Evolutionary conservation across 2,113 vertebrate species (phyloP), one percentile per base, ranked within the genome.

Genomic region (Colaptes auratus): DNA sequence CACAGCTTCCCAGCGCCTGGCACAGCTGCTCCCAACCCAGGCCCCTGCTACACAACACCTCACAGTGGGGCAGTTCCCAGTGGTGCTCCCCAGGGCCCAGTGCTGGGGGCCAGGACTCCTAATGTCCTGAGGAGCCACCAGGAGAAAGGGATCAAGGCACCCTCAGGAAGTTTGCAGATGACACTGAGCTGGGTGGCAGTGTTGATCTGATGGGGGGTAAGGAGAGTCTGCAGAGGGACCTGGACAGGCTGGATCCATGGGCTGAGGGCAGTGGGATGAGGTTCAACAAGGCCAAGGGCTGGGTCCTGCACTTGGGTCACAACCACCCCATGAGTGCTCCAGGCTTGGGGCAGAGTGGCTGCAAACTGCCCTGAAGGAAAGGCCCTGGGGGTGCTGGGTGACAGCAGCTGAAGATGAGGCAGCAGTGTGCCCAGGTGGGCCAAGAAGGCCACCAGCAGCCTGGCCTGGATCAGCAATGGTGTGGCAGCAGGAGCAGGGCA

Each of bases 1-100:
- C 88, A 83, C 39, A 82, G 90, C 48, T 94, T 88, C n/a, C 66
- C 4, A 27, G 93, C 86, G 78, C 60, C 71, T 72, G 67, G 87
- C 39, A 70, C 90, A 96, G 63, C n/a, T 14, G 58, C 76, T 89
- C 42, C 77, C 78, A 83, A 35, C 31, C 35, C 64, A 92, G 66
- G 87, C 0, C 8, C 44, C 75, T 79, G 78, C 64, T 84, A 75
- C 25, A 48, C 31, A 72, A 28, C 28, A 64, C 7, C 64, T 79
- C 71, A 31, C 39, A 87, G 78, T 17, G 65, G 81, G 15, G 24
- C 14, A 10, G 35, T 63, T 35, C 35, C 60, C 35, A 35, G 60
- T 36, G 60, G 25, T 35, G 8, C 10, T 27, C 35, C 60, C 24
- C 25, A 39, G 33, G 33, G 33, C 60, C 36, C 23, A 25, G 21